Evolutionary conservation across 2,888 invertebrate genomes (phyloP).

Genomic region (Exephanes ischioxanthus): DNA sequence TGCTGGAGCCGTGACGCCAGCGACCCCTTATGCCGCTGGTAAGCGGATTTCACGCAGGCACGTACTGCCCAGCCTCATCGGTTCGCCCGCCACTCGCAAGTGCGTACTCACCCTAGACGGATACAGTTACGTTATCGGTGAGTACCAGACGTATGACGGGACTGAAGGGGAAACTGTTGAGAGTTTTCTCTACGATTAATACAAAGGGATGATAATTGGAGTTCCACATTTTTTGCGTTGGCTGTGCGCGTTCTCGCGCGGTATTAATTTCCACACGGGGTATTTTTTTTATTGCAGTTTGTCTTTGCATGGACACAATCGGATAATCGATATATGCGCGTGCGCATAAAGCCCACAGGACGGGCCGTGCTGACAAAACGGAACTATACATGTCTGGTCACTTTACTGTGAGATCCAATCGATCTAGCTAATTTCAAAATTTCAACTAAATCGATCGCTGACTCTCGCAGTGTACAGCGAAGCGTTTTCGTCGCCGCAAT

Average conservation of each 20-base stretch:
- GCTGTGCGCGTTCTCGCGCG: no score
- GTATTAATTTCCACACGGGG: no score
- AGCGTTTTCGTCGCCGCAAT: no score
- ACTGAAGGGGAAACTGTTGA: not conserved
- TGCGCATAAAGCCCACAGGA: no score
- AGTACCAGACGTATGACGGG: slow-evolving; percentile 82
- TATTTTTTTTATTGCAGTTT: no score
- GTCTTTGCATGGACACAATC: no score
- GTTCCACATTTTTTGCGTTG: no score
- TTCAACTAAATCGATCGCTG: not conserved
- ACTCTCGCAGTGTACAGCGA: no score
- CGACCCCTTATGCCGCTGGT: slow-evolving; percentile 77
- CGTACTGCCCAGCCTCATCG: slow-evolving; percentile 82
- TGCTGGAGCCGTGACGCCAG: slow-evolving; percentile 73
- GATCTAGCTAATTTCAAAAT: not conserved
- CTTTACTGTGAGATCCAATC: not conserved
- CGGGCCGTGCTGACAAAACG: not conserved
- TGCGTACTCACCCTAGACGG: slow-evolving; percentile 94
- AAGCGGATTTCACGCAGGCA: slow-evolving; percentile 77
- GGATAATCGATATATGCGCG: no score
- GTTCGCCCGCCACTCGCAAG: slow-evolving; percentile 88
- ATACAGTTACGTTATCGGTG: slow-evolving; percentile 95
- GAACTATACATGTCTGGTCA: no score
- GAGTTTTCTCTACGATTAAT: not conserved
- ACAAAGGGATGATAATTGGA: not conserved